A percentile compares a stretch with the other conserved stretches of the same genome.
Conservation (phyloP, 1,140 invertebrate species). For the Radopholus similis region DNA sequence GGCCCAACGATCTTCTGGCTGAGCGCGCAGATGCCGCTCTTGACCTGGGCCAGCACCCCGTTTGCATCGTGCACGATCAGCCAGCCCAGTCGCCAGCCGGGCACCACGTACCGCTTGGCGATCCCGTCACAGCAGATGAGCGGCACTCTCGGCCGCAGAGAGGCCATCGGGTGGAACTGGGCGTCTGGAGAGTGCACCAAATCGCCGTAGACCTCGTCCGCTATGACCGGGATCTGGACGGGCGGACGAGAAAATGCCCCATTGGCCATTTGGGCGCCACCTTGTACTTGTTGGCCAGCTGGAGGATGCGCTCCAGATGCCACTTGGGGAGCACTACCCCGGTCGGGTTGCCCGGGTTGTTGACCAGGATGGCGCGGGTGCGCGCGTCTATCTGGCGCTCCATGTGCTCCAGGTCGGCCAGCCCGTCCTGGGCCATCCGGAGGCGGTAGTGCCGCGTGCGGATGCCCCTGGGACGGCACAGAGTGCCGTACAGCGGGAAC, state of each 20-base stretch:
- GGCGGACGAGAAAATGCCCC: too few relatives aligned
- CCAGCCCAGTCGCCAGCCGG: constrained; percentile 96
- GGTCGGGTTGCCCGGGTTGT: constrained; percentile 97
- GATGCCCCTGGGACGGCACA: constrained; percentile 79
- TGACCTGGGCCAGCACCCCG: constrained; percentile 61
- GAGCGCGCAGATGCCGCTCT: constrained; percentile 56
- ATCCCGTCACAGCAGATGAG: constrained; percentile 87
- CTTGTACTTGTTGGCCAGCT: constrained; percentile 73
- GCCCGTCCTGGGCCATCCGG: constrained; percentile 77
- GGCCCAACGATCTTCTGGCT: constrained; percentile 60
- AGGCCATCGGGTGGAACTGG: constrained; percentile 76
- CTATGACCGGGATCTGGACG: constrained; percentile 88
- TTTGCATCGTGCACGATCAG: constrained; percentile 85
- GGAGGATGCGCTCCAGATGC: constrained; percentile 77
- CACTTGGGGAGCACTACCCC: constrained; percentile 80
- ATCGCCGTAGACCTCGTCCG: constrained; percentile 92
- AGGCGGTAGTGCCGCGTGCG: constrained; percentile 60
- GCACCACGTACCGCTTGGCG: constrained; percentile 88
- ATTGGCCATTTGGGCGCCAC: too few relatives aligned
- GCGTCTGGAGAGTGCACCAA: constrained; percentile 78
- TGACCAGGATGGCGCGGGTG: constrained; percentile 84
- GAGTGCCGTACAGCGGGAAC: constrained; percentile 89
- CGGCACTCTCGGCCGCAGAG: constrained; percentile 78
- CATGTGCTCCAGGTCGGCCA: constrained; percentile 80
- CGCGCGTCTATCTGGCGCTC: constrained; percentile 82